Evolutionary conservation across 2,113 vertebrate species (phyloP).

Genomic region (Gallinago undulata): DNA sequence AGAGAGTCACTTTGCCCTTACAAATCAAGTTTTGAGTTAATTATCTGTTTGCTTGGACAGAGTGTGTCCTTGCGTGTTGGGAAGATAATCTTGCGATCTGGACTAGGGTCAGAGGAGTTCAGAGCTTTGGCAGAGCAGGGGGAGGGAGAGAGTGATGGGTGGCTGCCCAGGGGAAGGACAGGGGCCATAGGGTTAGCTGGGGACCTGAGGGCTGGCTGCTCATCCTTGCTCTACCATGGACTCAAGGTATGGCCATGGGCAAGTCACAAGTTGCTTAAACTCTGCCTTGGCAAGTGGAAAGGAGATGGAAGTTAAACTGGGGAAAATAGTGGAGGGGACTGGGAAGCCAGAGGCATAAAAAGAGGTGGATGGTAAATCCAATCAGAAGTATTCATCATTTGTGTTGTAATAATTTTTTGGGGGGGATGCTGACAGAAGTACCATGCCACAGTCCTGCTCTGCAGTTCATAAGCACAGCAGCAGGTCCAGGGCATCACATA

Average conservation of each 20-base stretch:
- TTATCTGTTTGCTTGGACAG: constrained; percentile 41
- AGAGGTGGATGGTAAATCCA: background rate
- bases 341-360: background rate
- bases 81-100: background rate
- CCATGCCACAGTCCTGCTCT: background rate
- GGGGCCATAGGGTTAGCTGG: background rate
- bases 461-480: background rate
- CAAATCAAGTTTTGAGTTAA: constrained; percentile 35
- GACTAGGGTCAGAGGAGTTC: background rate
- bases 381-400: background rate
- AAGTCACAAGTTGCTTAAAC: background rate
- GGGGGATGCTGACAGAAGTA: background rate
- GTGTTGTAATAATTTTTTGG: background rate
- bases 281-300: background rate
- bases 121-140: background rate
- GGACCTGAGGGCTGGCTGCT: background rate
- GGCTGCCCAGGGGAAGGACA: background rate
- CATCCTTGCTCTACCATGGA: accelerated
- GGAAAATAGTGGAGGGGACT: background rate
- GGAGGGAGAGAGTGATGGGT: background rate
- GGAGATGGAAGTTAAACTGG: background rate
- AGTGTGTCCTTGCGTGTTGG: background rate
- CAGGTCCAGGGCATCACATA: background rate
- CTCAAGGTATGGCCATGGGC: background rate
- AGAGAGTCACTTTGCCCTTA: constrained; percentile 47